These are phyloP conservation scores for Electrophaes corylata DNA, from an alignment of 2,888 invertebrate genomes.

Conservation along the genomic window DNA sequence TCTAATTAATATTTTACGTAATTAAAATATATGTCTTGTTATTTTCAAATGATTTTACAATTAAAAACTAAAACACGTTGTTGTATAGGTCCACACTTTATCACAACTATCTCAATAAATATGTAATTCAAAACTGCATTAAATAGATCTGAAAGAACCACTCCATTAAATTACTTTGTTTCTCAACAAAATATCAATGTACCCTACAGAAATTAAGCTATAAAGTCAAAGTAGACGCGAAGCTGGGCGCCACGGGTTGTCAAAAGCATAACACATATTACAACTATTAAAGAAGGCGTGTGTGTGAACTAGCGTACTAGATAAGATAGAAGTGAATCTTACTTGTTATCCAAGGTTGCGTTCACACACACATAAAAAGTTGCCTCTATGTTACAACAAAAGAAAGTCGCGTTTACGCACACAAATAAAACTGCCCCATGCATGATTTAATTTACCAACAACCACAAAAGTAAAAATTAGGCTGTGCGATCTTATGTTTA, in stretches of 20 bases:
- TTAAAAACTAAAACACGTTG: too few relatives aligned
- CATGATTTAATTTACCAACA: too few relatives aligned
- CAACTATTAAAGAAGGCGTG: slow-evolving; percentile 66
- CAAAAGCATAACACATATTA: slow-evolving; percentile 68
- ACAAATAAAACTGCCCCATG: too few relatives aligned
- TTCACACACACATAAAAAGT: neutral
- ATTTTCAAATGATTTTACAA: too few relatives aligned
- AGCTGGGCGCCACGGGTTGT: slow-evolving; percentile 74
- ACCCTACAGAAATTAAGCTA: slow-evolving; percentile 78
- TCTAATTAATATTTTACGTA: too few relatives aligned
- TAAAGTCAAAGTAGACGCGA: slow-evolving; percentile 70
- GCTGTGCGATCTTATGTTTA: too few relatives aligned
- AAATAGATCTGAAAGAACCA: slow-evolving; percentile 29
- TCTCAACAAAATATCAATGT: slow-evolving; percentile 72
- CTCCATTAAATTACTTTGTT: slow-evolving; percentile 54
- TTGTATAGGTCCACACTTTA: too few relatives aligned
- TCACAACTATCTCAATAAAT: neutral
- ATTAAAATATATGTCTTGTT: too few relatives aligned
- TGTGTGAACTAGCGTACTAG: slow-evolving; percentile 4
- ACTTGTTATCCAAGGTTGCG: neutral
- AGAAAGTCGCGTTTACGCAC: too few relatives aligned
- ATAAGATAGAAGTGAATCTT: slow-evolving; percentile 1
- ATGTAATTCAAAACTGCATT: slow-evolving; percentile 28
- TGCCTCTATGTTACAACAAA: neutral
- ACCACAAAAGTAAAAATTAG: too few relatives aligned